These are phyloP conservation scores for Apis florea DNA, from an alignment of 1,140 invertebrate genomes.

Conservation along the genomic window DNA sequence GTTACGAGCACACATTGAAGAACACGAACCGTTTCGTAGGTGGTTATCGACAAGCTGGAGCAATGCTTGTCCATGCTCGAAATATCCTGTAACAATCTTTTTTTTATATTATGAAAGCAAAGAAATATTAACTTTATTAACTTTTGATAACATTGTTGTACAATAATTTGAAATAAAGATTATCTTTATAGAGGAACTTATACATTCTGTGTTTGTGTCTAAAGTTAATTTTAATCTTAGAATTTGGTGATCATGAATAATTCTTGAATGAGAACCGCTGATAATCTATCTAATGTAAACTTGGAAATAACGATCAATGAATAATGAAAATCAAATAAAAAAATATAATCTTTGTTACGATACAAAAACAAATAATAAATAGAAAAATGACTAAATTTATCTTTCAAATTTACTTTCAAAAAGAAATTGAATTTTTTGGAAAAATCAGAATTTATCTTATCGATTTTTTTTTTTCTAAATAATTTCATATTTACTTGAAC, in stretches of 20 bases:
- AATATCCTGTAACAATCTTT: constrained; percentile 14
- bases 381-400: no score
- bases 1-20: not conserved
- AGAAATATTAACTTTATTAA: constrained; percentile 25
- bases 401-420: no score
- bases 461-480: no score
- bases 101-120: not conserved
- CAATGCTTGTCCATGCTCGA: constrained; percentile 10
- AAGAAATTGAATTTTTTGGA: no score
- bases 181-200: not conserved
- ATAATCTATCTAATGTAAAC: no score
- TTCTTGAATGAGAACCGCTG: no score
- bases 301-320: no score
- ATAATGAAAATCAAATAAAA: no score
- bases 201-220: not conserved
- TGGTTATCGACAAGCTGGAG: constrained; percentile 29
- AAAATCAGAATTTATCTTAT: no score
- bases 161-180: not conserved
- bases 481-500: no score
- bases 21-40: not conserved
- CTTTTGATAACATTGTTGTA: not conserved
- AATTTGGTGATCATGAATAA: not conserved
- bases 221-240: not conserved
- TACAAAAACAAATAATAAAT: no score
- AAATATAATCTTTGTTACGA: no score